phyloP scores from a whole-genome alignment of 2,797 vertebrate species.

The Meda fulgida region DNA sequence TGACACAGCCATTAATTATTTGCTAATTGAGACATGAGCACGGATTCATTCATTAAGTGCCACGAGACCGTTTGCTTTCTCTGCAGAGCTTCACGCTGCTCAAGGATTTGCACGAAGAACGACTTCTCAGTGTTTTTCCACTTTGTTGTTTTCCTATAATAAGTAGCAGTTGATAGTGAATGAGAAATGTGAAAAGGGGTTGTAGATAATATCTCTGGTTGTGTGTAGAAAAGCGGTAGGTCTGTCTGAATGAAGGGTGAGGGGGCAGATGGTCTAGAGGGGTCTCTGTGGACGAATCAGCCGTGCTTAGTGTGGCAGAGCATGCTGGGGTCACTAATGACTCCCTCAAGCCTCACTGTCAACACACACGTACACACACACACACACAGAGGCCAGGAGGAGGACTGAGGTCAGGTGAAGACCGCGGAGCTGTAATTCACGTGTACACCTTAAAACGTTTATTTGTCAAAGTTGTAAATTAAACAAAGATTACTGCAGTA shows the following conservation, averaged over 20 bases:
- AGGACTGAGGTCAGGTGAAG: conserved; percentile 25
- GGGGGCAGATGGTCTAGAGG: conserved; percentile 42
- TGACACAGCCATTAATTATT: conserved; percentile 71
- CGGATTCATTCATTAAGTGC: conserved; percentile 66
- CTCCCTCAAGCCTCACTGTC: conserved; percentile 43
- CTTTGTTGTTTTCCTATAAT: background rate
- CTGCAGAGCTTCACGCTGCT: conserved; percentile 52
- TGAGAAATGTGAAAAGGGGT: background rate
- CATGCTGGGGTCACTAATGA: conserved; percentile 51
- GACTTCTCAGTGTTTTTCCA: conserved; percentile 25
- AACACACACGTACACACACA: conserved; percentile 45
- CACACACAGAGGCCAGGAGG: conserved; percentile 21
- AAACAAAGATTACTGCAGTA: background rate
- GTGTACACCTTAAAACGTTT: background rate
- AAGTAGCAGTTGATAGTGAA: background rate
- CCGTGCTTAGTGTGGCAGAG: conserved; percentile 40
- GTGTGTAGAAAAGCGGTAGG: conserved; percentile 31
- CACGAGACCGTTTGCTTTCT: conserved; percentile 60
- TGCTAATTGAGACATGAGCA: conserved; percentile 71
- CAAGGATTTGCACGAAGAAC: conserved; percentile 41
- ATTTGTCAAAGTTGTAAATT: background rate
- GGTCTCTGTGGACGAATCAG: conserved; percentile 40
- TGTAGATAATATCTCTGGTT: background rate
- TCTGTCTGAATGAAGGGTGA: conserved; percentile 44
- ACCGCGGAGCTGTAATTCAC: background rate